phyloP scores from a whole-genome alignment of 1,140 invertebrate species.

The Temnothorax curvispinosus region DNA sequence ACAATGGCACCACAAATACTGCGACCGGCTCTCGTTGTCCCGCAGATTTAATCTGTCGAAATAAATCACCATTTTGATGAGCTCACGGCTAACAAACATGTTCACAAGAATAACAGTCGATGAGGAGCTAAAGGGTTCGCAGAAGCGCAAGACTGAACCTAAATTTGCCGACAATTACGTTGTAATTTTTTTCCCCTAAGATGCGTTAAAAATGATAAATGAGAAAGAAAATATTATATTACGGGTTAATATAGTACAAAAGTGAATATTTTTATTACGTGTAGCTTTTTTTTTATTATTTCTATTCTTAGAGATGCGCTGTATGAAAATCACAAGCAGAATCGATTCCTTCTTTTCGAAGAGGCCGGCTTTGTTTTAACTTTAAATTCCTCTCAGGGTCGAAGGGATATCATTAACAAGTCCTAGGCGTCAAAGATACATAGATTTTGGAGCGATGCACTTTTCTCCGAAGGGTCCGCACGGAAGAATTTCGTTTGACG shows the following conservation, averaged over 20 bases:
- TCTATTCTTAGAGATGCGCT: not conserved
- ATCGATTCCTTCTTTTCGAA: not conserved
- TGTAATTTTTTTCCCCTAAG: not conserved
- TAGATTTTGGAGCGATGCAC: slow-evolving; percentile 9
- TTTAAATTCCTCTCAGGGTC: not conserved
- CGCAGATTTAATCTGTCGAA: slow-evolving; percentile 70
- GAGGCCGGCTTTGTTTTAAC: not conserved
- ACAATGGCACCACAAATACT: slow-evolving; percentile 66
- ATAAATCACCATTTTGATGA: slow-evolving; percentile 67
- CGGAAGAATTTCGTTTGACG: slow-evolving; percentile 24
- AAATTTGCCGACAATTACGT: not conserved
- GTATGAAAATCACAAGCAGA: too few relatives aligned
- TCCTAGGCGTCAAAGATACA: slow-evolving; percentile 25
- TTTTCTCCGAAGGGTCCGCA: slow-evolving; percentile 20
- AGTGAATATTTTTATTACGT: not conserved
- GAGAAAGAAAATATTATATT: slow-evolving; percentile 1
- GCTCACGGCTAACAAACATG: slow-evolving; percentile 36
- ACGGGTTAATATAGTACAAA: not conserved
- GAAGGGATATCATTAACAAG: slow-evolving; percentile 12
- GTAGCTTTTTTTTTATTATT: not conserved
- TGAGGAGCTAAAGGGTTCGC: slow-evolving; percentile 7
- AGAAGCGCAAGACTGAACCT: not conserved
- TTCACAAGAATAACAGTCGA: slow-evolving; percentile 12
- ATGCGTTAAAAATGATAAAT: not conserved
- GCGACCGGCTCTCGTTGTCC: slow-evolving; percentile 29